Evolutionary conservation across 2,888 invertebrate genomes (phyloP).

Genomic region (Lumbricus terrestris): DNA sequence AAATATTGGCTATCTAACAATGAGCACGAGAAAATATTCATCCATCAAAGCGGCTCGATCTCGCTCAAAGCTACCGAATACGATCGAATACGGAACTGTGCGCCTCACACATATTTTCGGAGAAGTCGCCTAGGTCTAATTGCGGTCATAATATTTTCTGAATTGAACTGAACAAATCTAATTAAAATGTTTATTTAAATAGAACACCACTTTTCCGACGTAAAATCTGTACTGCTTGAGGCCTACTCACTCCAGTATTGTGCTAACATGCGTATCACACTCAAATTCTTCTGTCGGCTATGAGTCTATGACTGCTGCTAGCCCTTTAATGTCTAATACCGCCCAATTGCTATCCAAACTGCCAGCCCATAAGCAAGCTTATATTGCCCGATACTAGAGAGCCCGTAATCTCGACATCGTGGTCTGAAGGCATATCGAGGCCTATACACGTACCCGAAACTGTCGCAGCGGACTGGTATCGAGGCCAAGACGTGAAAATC

Average conservation of each 20-base stretch:
- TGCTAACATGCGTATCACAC: not conserved
- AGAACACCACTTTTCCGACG: not conserved
- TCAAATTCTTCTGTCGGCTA: not conserved
- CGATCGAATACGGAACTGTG: not conserved
- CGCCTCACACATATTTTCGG: not conserved
- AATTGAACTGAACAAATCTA: not conserved
- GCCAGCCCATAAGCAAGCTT: not conserved
- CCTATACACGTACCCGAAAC: not conserved
- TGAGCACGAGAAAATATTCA: not conserved
- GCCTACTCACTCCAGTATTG: not conserved
- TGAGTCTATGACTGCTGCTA: not conserved
- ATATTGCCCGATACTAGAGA: not conserved
- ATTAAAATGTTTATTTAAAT: not conserved
- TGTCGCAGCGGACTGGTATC: not conserved
- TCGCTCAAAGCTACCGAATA: not conserved
- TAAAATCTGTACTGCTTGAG: not conserved
- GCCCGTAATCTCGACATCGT: too few relatives aligned
- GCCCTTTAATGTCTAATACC: not conserved
- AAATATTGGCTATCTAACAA: too few relatives aligned
- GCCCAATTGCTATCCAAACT: not conserved
- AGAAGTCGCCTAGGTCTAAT: too few relatives aligned
- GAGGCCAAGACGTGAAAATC: conserved; percentile 3
- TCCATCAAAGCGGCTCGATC: not conserved
- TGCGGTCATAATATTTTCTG: not conserved
- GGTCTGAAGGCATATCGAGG: not conserved